A percentile compares a stretch with the other conserved stretches of the same genome.
Conservation (phyloP, 2,888 invertebrate species). For the Neoitamus cyanurus region DNA sequence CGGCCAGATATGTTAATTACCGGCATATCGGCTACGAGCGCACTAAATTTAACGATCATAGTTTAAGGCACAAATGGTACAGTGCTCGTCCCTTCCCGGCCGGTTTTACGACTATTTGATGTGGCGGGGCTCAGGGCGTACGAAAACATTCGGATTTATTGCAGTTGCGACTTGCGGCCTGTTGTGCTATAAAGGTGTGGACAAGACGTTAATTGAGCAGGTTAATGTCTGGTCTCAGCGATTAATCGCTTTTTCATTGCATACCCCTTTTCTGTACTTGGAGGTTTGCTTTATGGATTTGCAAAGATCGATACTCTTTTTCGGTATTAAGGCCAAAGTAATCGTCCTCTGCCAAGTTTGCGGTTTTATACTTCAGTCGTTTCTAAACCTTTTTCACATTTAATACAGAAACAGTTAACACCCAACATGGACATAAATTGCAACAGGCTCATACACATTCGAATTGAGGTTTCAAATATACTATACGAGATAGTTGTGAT, state of each 20-base stretch:
- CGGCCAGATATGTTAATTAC: slow-evolving; percentile 1
- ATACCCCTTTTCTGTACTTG: neutral
- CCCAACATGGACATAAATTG: no score
- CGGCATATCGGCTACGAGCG: neutral
- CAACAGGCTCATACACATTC: no score
- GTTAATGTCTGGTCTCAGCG: neutral
- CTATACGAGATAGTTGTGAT: no score
- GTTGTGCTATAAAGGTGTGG: neutral
- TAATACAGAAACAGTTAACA: no score
- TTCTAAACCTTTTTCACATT: neutral
- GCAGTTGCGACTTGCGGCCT: neutral
- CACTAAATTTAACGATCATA: neutral
- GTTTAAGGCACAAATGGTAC: neutral
- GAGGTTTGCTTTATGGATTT: neutral
- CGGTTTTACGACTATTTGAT: neutral
- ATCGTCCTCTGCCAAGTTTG: neutral
- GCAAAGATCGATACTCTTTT: neutral
- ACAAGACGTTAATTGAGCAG: slow-evolving; percentile 5
- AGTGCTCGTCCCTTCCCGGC: neutral
- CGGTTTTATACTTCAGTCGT: neutral
- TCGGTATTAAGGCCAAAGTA: neutral
- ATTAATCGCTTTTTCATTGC: neutral
- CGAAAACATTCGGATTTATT: neutral
- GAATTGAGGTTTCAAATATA: no score
- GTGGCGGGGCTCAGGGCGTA: neutral